Conservation (phyloP, 2,888 invertebrate genomes). For the Camponotus fellah region DNA sequence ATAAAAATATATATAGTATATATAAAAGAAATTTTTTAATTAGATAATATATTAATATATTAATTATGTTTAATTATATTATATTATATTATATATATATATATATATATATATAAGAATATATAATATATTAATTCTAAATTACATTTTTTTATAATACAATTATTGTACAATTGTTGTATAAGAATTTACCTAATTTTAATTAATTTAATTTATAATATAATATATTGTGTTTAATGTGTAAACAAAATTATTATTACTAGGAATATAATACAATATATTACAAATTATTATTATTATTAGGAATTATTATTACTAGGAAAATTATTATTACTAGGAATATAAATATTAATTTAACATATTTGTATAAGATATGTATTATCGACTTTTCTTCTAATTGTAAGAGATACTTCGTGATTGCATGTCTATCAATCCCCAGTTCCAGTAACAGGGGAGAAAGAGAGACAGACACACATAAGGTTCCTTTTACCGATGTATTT, state of each 20-base stretch:
- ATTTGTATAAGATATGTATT: not conserved
- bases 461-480: not conserved
- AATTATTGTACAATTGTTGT: not conserved
- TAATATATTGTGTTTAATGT: not conserved
- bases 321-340: too few relatives aligned
- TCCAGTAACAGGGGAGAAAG: not conserved
- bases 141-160: not conserved
- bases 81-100: too few relatives aligned
- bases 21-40: not conserved
- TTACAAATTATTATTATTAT: too few relatives aligned
- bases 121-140: too few relatives aligned
- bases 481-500: conserved; percentile 4
- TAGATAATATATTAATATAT: too few relatives aligned
- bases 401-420: conserved; percentile 7
- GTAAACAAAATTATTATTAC: not conserved
- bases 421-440: not conserved
- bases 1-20: not conserved
- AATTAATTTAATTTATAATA: conserved; percentile 1
- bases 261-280: too few relatives aligned
- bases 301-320: too few relatives aligned
- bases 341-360: not conserved
- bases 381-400: not conserved
- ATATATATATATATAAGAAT: too few relatives aligned
- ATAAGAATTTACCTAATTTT: not conserved
- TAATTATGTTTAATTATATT: too few relatives aligned